Conservation (phyloP, 2,113 vertebrate genomes). For the Cyanistes caeruleus region DNA sequence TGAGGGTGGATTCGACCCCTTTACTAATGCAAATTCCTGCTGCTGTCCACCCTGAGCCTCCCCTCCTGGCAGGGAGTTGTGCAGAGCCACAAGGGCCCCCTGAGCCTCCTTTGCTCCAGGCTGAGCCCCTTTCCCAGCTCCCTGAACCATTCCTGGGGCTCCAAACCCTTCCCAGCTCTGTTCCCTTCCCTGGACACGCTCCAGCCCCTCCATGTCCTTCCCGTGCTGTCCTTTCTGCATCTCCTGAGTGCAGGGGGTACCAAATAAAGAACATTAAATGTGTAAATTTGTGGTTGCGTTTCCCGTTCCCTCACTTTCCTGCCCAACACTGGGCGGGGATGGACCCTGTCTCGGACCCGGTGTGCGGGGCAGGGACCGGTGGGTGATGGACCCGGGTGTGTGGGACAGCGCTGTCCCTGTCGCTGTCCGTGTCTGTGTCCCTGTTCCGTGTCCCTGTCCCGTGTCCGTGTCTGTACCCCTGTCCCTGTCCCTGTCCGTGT, state of each 20-base stretch:
- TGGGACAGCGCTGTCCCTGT: background rate
- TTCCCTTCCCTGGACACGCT: accelerated
- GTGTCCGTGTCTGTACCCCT: no score
- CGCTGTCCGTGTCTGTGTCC: background rate
- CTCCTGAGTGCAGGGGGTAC: background rate
- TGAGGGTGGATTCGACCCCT: background rate
- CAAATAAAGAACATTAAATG: background rate
- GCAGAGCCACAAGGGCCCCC: background rate
- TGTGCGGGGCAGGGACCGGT: background rate
- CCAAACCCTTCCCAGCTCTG: background rate
- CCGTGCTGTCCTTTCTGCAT: background rate
- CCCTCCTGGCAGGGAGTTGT: background rate
- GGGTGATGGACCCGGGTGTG: background rate
- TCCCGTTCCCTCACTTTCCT: background rate
- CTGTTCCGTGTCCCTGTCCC: background rate
- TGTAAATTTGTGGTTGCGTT: accelerated
- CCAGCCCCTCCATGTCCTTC: accelerated
- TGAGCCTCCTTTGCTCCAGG: background rate
- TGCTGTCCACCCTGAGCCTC: accelerated
- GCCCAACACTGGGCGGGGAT: background rate
- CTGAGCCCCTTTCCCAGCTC: background rate
- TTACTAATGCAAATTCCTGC: no score
- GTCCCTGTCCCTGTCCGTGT: no score
- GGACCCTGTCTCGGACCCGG: background rate
- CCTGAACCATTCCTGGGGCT: background rate